Base-by-base conservation (phyloP, 2,113 vertebrate species). In the Callionymus lyra region DNA sequence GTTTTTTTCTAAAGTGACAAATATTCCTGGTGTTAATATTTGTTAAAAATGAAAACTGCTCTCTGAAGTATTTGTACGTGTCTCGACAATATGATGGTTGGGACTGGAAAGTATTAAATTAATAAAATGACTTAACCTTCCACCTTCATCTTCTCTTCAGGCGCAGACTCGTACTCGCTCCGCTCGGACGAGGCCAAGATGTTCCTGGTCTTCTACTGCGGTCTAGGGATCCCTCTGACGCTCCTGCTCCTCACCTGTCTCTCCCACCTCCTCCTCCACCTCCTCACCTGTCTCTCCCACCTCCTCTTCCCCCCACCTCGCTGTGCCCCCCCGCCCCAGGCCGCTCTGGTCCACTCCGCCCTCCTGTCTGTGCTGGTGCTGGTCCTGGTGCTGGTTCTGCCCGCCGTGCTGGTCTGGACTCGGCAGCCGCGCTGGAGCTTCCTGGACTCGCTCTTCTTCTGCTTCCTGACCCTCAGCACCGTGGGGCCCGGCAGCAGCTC, bases 381-480 rank as follows among this genome's bases (percentile, higher is more conserved):
- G 0, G 11, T 16, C 1, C 27, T 76, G 44, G 84, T 89, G 10
- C 47, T 88, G 45, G 32, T 86, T 17, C 50, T 87, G 9, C 87
- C 87, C 0, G 81, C 84, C 3, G 39, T 77, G 36, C 44, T 70
- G 38, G 72, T 88, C 51, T 82, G 69, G 45, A 35, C 38, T 0
- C 1, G 82, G 11, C 82, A 81, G 63, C 59, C 43, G 0, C 15
- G 54, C 42, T 67, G 74, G 82, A 82, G 57, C 70, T 86, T 84
- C 62, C 52, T 86, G 56, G 81, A 85, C 12, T 73, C 88, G 0
- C 35, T 88, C 16, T 89, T 88, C 48, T 88, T 84, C 72, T 90
- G 89, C 65, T 88, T 89, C 6, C 47, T 84, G 27, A 84, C 81
- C 0, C 84, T 90, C 47, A 90, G 86, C 71, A 89, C 89, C 12